Evolutionary conservation across 2,113 vertebrate species (phyloP), one percentile per base, ranked within the genome.

Genomic region (Nothocercus julius): DNA sequence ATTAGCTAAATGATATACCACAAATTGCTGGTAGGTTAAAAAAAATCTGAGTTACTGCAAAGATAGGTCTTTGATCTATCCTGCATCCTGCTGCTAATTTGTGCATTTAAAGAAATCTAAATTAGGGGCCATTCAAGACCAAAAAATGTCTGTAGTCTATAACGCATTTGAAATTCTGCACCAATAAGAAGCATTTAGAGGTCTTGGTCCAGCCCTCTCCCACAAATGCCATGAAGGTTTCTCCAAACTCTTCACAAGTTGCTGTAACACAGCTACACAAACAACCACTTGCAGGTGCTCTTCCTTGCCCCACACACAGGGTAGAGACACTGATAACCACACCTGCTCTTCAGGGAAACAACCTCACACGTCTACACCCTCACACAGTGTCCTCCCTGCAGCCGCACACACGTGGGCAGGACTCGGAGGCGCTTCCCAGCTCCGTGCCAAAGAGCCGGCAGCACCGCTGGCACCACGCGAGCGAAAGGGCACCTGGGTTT

Each of bases 401-500:
- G 51, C 53, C 2, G 1, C 28, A 12, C 14, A 13, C 13, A 11
- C 16, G 2, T 18, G 56, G 77, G 86, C 88, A 90, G 15, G 30
- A 51, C 69, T 45, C 0, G 18, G 68, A 51, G 61, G 27, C 2
- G 6, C 74, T 68, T 27, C 80, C 81, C 66, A 8, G 44, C 27
- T 45, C 11, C 0, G 1, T 7, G 22, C 66, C 87, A 40, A 8
- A 17, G 1, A 6, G 8, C 76, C 3, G 0, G 13, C 20, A 9
- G 79, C 68, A 62, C 64, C 62, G 0, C 42, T 2, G 47, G 84
- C 70, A 73, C 51, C n/a, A 4, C 1, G 5, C 7, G 17, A 66
- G 36, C 13, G 2, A 47, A 49, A 19, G 27, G 24, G 56, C 38
- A 7, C 36, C 49, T 12, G 13, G 70, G 72, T 45, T 91, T 22